Conservation (phyloP, 2,888 invertebrate species). For the Sarcophaga rosellei region DNA sequence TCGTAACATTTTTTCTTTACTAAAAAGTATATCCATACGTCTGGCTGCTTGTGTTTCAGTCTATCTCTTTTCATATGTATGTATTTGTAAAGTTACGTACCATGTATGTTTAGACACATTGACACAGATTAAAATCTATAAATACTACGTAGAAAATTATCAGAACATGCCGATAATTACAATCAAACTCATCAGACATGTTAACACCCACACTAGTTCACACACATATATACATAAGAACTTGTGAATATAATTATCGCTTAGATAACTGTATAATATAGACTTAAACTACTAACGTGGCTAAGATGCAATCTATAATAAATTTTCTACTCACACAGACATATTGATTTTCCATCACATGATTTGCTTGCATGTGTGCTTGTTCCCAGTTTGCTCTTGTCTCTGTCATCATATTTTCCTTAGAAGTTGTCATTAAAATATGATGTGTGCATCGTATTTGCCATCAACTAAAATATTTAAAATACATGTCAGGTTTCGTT, state of each 20-base stretch:
- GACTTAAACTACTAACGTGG: not conserved
- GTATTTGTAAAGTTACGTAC: not conserved
- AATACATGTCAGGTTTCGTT: not conserved
- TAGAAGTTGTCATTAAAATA: not conserved
- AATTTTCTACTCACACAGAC: not conserved
- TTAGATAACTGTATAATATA: not conserved
- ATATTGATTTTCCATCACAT: not conserved
- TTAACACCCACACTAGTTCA: not conserved
- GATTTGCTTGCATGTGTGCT: not conserved
- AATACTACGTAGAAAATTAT: conserved; percentile 1
- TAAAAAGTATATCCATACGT: no score
- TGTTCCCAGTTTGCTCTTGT: not conserved
- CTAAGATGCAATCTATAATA: not conserved
- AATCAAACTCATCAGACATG: not conserved
- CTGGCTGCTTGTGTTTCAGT: no score
- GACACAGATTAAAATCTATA: conserved; percentile 22
- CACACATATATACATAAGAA: not conserved
- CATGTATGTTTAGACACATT: not conserved
- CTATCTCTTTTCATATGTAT: not conserved
- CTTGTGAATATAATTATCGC: not conserved
- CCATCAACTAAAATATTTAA: not conserved
- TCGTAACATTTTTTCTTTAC: no score
- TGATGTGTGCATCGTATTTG: not conserved
- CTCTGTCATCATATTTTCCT: conserved; percentile 24
- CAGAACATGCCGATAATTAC: conserved; percentile 9